Evolutionary conservation across 2,797 vertebrate genomes (phyloP).

Genomic region (Sitta carolinensis): DNA sequence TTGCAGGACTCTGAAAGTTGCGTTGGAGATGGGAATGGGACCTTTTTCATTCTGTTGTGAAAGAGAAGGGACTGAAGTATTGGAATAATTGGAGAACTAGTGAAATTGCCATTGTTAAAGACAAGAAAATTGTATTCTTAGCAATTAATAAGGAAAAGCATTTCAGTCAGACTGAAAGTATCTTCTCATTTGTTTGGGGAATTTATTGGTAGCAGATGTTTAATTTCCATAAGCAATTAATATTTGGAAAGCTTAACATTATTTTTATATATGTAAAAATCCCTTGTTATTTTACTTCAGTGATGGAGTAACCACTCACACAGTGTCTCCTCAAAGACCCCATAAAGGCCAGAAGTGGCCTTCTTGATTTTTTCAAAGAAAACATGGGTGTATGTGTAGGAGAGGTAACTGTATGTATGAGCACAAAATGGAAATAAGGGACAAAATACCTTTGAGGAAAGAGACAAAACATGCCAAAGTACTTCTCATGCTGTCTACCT

Average conservation of each 20-base stretch:
- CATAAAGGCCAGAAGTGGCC: not conserved
- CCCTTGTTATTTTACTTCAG: not conserved
- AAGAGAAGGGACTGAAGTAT: not conserved
- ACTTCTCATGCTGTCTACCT: not conserved
- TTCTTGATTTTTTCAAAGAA: not conserved
- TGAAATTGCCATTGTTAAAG: not conserved
- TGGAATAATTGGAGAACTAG: not conserved
- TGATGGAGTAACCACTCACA: not conserved
- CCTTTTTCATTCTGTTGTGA: not conserved
- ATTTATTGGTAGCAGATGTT: slow-evolving; percentile 43
- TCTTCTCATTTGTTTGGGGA: not conserved
- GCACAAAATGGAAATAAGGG: not conserved
- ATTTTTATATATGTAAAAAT: not conserved
- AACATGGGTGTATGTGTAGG: not conserved
- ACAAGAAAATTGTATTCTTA: not conserved
- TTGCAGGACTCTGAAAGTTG: not conserved
- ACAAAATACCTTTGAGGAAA: not conserved
- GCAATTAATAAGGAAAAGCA: slow-evolving; percentile 8
- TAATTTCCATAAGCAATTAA: slow-evolving; percentile 19
- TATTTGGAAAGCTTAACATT: slow-evolving; percentile 34
- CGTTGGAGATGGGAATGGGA: not conserved
- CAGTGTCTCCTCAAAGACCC: not conserved
- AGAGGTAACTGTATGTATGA: not conserved
- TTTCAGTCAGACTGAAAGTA: slow-evolving; percentile 18
- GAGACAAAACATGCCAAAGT: not conserved